Percentiles rank a stretch among this genome's conserved stretches.
phyloP scores from a whole-genome alignment of 1,140 invertebrate species.

The Drosophila micromelanica region DNA sequence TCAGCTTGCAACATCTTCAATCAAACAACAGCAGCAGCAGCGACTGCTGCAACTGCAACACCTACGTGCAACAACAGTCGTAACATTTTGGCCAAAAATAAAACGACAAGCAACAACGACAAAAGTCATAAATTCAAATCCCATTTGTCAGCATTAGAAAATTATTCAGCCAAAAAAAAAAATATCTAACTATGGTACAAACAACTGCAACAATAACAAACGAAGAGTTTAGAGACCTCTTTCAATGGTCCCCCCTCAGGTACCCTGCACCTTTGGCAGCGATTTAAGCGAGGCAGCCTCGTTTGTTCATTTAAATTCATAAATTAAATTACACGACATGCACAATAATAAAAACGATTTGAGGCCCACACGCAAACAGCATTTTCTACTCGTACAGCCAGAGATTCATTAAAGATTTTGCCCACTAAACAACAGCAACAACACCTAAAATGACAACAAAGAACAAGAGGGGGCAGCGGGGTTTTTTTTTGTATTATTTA shows the following conservation, averaged over 20 bases:
- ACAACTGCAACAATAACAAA: conserved; percentile 41
- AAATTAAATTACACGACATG: conserved; percentile 83
- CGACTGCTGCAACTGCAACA: conserved; percentile 47
- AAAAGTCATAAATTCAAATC: conserved; percentile 81
- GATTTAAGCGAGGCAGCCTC: conserved; percentile 45
- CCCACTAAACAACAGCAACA: conserved; percentile 39
- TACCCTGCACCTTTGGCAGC: background rate
- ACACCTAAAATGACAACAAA: conserved; percentile 24
- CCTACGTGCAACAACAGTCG: conserved; percentile 61
- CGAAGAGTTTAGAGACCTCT: conserved; percentile 25
- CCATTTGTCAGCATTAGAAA: conserved; percentile 83
- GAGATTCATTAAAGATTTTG: conserved; percentile 68
- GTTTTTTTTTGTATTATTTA: conserved; percentile 61
- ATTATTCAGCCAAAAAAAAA: conserved; percentile 65
- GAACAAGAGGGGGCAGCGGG: conserved; percentile 24
- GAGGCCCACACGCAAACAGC: conserved; percentile 75
- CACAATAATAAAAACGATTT: conserved; percentile 83
- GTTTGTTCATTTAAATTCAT: conserved; percentile 74
- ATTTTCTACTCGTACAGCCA: conserved; percentile 35
- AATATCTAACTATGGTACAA: conserved; percentile 32
- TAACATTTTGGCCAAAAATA: conserved; percentile 34
- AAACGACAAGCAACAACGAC: conserved; percentile 39
- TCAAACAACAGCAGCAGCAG: conserved; percentile 52
- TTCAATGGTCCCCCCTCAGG: background rate
- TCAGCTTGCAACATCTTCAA: conserved; percentile 79